Percentiles rank a stretch among this genome's conserved stretches.
phyloP scores from a whole-genome alignment of 2,113 vertebrate genomes.

The Egretta garzetta region DNA sequence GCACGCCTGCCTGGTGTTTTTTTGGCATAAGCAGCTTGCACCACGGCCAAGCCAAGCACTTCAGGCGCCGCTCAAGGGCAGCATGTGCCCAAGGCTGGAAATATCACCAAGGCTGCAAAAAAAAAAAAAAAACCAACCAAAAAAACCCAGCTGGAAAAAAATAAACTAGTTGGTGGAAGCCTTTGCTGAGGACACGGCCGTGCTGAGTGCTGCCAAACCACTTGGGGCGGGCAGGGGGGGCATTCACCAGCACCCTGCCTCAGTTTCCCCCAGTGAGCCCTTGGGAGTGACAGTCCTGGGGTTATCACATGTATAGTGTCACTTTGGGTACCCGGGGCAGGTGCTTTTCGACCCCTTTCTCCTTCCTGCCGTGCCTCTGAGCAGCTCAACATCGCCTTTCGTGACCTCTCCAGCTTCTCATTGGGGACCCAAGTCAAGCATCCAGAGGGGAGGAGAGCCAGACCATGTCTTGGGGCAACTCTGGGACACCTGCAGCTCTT shows the following conservation, averaged over 20 bases:
- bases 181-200: fast-evolving
- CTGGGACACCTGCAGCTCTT: not conserved
- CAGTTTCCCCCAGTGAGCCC: not conserved
- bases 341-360: not conserved
- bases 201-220: fast-evolving
- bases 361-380: not conserved
- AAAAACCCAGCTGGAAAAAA: not conserved
- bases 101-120: constrained; percentile 15
- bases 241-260: not conserved
- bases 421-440: not conserved
- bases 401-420: not conserved
- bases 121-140: not conserved
- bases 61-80: constrained; percentile 42
- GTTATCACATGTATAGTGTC: not conserved
- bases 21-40: not conserved
- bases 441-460: not conserved
- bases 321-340: not conserved
- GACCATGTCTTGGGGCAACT: fast-evolving
- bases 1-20: not conserved
- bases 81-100: not conserved
- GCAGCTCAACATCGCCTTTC: not conserved
- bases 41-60: not conserved
- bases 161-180: not conserved
- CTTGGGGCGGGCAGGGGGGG: fast-evolving
- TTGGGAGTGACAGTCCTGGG: not conserved